phyloP scores from a whole-genome alignment of 2,797 vertebrate species.

The Acropternis orthonyx region DNA sequence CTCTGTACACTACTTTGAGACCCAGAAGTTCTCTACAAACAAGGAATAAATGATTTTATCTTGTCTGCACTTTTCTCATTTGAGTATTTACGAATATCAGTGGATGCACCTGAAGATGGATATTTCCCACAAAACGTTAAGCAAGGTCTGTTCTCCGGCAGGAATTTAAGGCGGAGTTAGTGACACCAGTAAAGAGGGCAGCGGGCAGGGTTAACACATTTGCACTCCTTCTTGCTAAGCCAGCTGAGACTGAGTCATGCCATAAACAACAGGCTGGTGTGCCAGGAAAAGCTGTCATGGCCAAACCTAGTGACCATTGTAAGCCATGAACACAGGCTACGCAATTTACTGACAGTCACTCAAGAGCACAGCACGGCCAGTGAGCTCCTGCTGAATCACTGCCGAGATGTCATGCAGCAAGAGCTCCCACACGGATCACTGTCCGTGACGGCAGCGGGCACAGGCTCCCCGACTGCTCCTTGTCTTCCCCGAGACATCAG shows the following conservation, averaged over 20 bases:
- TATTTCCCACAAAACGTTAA: neutral
- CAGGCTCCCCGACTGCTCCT: neutral
- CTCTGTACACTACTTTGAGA: neutral
- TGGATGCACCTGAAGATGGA: neutral
- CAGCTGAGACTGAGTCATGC: constrained; percentile 60
- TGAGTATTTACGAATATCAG: neutral
- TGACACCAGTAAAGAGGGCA: neutral
- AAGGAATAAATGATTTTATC: neutral
- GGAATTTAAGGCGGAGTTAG: neutral
- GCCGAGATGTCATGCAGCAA: neutral
- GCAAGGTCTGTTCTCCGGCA: neutral
- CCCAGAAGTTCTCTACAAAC: neutral
- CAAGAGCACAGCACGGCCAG: neutral
- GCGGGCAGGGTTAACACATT: neutral
- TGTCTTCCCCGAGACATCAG: neutral
- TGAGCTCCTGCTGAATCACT: constrained; percentile 26
- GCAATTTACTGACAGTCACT: neutral
- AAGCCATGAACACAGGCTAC: neutral
- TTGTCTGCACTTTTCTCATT: neutral
- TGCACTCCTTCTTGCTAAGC: constrained; percentile 16
- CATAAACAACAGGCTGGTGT: constrained; percentile 32
- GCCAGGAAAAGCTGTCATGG: constrained; percentile 52
- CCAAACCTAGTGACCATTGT: constrained; percentile 19
- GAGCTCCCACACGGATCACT: neutral
- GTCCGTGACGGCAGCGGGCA: rapidly evolving